A percentile compares a stretch with the other conserved stretches of the same genome.
phyloP scores from a whole-genome alignment of 2,888 invertebrate species.

The Hydropsyche betteni region DNA sequence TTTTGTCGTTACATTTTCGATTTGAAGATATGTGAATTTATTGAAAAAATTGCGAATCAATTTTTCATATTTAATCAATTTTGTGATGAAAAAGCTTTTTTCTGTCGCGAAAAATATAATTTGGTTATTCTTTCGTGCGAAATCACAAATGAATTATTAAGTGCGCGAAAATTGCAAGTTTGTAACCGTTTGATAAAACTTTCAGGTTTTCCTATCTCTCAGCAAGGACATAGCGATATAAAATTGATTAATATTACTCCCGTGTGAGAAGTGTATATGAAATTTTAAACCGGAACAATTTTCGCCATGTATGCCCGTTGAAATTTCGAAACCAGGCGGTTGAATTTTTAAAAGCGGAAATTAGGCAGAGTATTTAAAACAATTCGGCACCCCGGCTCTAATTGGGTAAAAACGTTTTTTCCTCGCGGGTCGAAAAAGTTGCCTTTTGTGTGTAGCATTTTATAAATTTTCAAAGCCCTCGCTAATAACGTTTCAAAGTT shows the following conservation, averaged over 20 bases:
- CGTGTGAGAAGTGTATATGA: conserved; percentile 13
- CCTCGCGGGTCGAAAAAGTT: conserved; percentile 38
- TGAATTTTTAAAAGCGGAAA: conserved; percentile 29
- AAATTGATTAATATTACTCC: conserved; percentile 28
- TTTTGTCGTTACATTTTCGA: too few relatives aligned
- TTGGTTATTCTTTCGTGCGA: too few relatives aligned
- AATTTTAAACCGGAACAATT: conserved; percentile 30
- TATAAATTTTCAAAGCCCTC: conserved; percentile 47
- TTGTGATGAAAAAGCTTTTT: too few relatives aligned
- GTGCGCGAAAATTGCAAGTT: too few relatives aligned
- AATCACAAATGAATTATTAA: too few relatives aligned
- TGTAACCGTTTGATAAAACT: too few relatives aligned
- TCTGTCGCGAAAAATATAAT: too few relatives aligned
- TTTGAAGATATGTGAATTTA: too few relatives aligned
- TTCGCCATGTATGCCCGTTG: neutral
- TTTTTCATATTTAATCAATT: too few relatives aligned
- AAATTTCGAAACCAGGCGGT: neutral
- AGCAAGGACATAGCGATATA: conserved; percentile 13
- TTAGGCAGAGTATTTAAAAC: conserved; percentile 35
- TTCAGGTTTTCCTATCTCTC: neutral
- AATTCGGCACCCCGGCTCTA: conserved; percentile 30
- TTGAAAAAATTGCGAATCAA: too few relatives aligned
- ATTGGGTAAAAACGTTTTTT: conserved; percentile 39
- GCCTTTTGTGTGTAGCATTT: conserved; percentile 43
- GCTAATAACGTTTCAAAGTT: conserved; percentile 50